A percentile compares a stretch with the other conserved stretches of the same genome.
Evolutionary conservation across 2,888 invertebrate genomes (phyloP).

Genomic region (Tinea semifulvella): DNA sequence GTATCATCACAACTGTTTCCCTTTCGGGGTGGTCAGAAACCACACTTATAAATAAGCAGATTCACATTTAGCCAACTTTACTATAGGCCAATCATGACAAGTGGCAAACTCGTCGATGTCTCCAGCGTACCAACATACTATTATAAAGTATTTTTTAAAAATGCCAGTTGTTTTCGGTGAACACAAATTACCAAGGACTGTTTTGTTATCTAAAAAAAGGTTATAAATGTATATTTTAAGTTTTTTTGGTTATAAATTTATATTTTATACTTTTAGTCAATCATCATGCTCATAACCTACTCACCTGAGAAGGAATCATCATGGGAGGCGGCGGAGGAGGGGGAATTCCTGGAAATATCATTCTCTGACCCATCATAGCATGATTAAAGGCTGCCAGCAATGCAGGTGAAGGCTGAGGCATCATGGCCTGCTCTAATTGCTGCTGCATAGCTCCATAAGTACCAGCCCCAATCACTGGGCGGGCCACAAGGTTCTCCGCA

Average conservation of each 20-base stretch:
- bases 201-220: too few species aligned
- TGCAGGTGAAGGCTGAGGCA: conserved; percentile 41
- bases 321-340: conserved; percentile 72
- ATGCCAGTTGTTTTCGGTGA: too few species aligned
- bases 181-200: too few species aligned
- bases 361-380: conserved; percentile 32
- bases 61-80: too few species aligned
- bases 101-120: too few species aligned
- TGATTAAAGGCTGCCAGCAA: conserved; percentile 32
- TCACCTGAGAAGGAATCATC: conserved; percentile 76
- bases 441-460: conserved; percentile 78
- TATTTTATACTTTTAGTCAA: not conserved
- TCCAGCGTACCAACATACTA: too few species aligned
- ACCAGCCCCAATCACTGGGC: conserved; percentile 73
- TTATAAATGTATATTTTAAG: too few species aligned
- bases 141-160: too few species aligned
- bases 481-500: conserved; percentile 54
- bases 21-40: too few species aligned
- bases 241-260: not conserved
- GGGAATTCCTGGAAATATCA: conserved; percentile 69
- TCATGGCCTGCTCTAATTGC: conserved; percentile 60
- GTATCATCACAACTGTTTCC: too few species aligned
- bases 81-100: too few species aligned
- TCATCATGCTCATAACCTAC: conserved; percentile 18
- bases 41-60: too few species aligned